Evolutionary conservation across 2,113 vertebrate genomes (phyloP).

Genomic region (Smithornis capensis): DNA sequence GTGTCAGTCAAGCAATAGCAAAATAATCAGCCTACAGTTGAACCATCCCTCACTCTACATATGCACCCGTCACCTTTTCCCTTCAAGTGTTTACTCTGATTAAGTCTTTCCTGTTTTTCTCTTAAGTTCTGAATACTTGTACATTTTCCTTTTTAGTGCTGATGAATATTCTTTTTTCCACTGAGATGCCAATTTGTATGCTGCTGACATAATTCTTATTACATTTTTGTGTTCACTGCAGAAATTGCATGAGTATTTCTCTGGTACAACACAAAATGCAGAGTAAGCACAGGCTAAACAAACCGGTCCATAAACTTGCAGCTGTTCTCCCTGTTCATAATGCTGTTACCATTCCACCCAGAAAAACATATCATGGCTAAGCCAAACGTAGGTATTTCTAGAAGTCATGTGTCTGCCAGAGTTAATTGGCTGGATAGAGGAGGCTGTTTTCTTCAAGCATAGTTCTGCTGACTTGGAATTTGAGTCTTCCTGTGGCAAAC

Average conservation of each 20-base stretch:
- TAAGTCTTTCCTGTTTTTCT: slow-evolving; percentile 51
- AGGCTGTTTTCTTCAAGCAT: not conserved
- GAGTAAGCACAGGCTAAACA: not conserved
- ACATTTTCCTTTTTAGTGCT: not conserved
- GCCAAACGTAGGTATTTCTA: not conserved
- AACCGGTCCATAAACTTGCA: slow-evolving; percentile 17
- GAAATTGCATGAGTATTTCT: not conserved
- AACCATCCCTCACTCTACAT: not conserved
- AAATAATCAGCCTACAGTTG: not conserved
- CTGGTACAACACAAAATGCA: not conserved
- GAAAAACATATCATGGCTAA: not conserved
- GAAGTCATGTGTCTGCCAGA: not conserved
- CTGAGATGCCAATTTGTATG: not conserved
- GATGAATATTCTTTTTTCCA: not conserved
- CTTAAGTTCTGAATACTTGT: not conserved
- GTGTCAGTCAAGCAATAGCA: not conserved
- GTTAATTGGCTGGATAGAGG: not conserved
- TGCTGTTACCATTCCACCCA: not conserved
- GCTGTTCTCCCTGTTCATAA: slow-evolving; percentile 45
- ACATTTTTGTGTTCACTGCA: not conserved
- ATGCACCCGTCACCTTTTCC: slow-evolving; percentile 1
- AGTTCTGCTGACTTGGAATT: not conserved
- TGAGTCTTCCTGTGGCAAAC: not conserved
- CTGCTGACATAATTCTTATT: not conserved
- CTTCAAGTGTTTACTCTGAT: slow-evolving; percentile 10